Conservation (phyloP, 1,140 invertebrate species). For the Acyrthosiphon pisum region DNA sequence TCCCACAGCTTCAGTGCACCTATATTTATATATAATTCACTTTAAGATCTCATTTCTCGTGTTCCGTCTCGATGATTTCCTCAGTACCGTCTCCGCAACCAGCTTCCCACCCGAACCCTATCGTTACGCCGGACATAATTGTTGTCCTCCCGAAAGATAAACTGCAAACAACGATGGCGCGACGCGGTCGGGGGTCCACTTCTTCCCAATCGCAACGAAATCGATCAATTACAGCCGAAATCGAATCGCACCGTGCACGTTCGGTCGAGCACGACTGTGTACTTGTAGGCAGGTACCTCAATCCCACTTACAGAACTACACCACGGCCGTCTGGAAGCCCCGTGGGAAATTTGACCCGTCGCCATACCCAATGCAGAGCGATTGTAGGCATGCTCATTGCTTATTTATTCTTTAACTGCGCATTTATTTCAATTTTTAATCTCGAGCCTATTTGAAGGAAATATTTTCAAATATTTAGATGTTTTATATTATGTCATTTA, state of each 20-base stretch:
- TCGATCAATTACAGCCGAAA: constrained; percentile 38
- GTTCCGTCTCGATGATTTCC: background rate
- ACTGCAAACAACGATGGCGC: background rate
- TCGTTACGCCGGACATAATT: background rate
- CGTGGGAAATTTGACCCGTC: background rate
- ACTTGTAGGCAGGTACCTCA: background rate
- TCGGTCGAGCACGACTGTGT: background rate
- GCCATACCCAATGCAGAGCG: background rate
- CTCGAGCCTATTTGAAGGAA: background rate
- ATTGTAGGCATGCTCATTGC: background rate
- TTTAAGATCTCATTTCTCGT: background rate
- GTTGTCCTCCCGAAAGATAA: background rate
- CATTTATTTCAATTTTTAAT: background rate
- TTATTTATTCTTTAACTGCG: background rate
- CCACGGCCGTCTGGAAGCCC: background rate
- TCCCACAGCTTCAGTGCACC: background rate
- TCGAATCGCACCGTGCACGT: background rate
- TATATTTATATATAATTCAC: background rate
- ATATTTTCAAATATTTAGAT: background rate
- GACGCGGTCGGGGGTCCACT: background rate
- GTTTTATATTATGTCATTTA: background rate
- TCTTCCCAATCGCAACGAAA: constrained; percentile 19
- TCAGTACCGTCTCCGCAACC: background rate
- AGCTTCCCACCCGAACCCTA: background rate
- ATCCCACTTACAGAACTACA: background rate